Base-by-base conservation (phyloP, 2,888 invertebrate species). In the Epiblema foenella region DNA sequence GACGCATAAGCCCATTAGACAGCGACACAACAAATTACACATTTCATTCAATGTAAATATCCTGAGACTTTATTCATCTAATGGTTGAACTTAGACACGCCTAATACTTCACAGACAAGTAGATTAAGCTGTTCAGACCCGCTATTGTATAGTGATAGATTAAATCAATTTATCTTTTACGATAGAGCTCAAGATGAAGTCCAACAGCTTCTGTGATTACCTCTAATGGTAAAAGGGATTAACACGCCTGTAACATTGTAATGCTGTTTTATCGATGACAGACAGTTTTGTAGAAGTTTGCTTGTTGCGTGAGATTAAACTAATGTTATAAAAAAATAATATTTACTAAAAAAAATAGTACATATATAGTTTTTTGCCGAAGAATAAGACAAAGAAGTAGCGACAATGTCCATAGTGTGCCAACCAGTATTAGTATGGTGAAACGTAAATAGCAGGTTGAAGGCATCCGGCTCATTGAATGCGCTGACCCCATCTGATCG, bases 401-500 rank as follows among this genome's bases (percentile, higher is more conserved):
- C 87, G 85, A 84, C 81, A 85, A 83, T 85, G 82, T 81, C 84
- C 88, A 89, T 90, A 91, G 89, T 91, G 90, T 90, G 90, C 90
- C 91, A 90, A 89, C 91, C 81, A 87, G 88, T 89, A 89, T 88
- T 79, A 81, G 87, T 90, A 90, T 87, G 90, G 91, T 87, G 90
- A 91, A 91, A 91, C 90, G 89, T 90, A 91, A 90, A 91, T 89
- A 90, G 91, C 91, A 89, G 89, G 92, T 90, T 90, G 86, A 83
- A 88, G 87, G 89, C 88, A 92, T 93, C 92, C 93, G 92, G 89
- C 90, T 91, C 88, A 93, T 92, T 92, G 90, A 93, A 93, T 91
- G 88, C 90, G 90, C 88, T 92, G 93, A 93, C 93, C 93, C 88
- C 92, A 93, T 93, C 91, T 93, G 93, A 92, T 93, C 89, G 86